Evolutionary conservation across 2,888 invertebrate species (phyloP), one percentile per base, ranked within the genome.

Genomic region (Noctua comes): DNA sequence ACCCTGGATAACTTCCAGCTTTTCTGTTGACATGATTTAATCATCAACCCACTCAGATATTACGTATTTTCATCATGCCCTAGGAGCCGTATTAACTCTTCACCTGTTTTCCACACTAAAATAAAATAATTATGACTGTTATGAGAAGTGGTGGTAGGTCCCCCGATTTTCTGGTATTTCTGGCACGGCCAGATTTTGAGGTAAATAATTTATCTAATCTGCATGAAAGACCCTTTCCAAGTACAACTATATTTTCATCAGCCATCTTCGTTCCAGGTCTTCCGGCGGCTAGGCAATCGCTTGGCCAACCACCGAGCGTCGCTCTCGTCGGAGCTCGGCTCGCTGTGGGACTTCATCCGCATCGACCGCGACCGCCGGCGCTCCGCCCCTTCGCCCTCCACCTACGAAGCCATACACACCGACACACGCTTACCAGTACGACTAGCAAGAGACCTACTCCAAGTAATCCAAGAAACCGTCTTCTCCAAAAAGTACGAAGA

Each of bases 381-480:
- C 2, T 95, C 96, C 36, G 94, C 95, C 11, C 94, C 95, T 36
- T 90, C 93, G 8, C 90, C 84, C 8, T 88, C 92, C 57, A 82
- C 92, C 21, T 94, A 93, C 86, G 95, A 95, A 79, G 93, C 94
- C 24, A 93, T 95, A 36, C 90, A 91, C 31, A 78, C 87, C 11
- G 95, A 95, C 81, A 87, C 94, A 40, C 93, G 93, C 59, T 94
- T 96, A 2, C 97, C 97, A 0, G 95, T 94, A 1, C 88, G 94
- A 68, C 90, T 97, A 31, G 97, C 97, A 11, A 92, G 95, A 84
- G 97, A 97, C 76, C 88, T 97, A 1, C 86, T 97, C 8, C 97
- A 97, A 90, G 97, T 97, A 0, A 93, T 97, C 7, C 97, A 97
- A 84, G 97, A 97, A 76, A 97, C 97, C 0, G 95, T 97, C 0